Percentiles rank a stretch among this genome's conserved stretches.
Conservation (phyloP, 2,113 vertebrate genomes). For the Brachirus orientalis region DNA sequence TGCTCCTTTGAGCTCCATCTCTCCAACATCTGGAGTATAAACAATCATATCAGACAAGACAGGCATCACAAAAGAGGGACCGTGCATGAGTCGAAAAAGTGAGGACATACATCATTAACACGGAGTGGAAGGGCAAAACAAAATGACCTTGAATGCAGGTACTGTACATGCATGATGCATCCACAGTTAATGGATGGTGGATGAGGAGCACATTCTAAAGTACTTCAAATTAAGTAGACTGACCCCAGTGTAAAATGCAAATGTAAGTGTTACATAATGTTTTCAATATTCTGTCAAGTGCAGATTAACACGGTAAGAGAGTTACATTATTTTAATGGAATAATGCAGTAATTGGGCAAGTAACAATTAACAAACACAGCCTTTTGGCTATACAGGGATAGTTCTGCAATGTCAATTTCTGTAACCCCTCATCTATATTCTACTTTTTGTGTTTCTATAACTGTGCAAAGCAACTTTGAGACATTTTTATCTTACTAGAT, state of each 20-base stretch:
- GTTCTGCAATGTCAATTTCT: neutral
- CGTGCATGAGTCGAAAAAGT: slow-evolving; percentile 24
- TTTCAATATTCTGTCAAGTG: neutral
- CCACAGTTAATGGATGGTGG: neutral
- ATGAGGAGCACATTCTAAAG: neutral
- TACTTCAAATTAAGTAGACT: slow-evolving; percentile 8
- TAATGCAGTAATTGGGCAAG: neutral
- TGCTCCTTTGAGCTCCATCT: slow-evolving; percentile 57
- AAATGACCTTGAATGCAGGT: slow-evolving; percentile 19
- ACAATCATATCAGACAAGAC: slow-evolving; percentile 32
- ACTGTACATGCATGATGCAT: neutral
- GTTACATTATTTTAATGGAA: slow-evolving; percentile 1
- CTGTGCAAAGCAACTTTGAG: neutral
- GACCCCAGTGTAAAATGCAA: neutral
- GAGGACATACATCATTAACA: slow-evolving; percentile 38
- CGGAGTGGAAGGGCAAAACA: slow-evolving; percentile 6
- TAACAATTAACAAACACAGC: neutral
- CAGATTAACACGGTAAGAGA: neutral
- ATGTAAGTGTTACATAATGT: too few relatives aligned
- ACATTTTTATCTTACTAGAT: neutral
- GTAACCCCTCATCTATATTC: neutral
- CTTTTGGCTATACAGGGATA: neutral
- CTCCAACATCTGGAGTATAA: slow-evolving; percentile 59
- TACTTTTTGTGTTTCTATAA: too few relatives aligned
- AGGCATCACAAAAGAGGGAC: slow-evolving; percentile 32